phyloP scores from a whole-genome alignment of 2,113 vertebrate genomes.

The Nannobrachium achirus region DNA sequence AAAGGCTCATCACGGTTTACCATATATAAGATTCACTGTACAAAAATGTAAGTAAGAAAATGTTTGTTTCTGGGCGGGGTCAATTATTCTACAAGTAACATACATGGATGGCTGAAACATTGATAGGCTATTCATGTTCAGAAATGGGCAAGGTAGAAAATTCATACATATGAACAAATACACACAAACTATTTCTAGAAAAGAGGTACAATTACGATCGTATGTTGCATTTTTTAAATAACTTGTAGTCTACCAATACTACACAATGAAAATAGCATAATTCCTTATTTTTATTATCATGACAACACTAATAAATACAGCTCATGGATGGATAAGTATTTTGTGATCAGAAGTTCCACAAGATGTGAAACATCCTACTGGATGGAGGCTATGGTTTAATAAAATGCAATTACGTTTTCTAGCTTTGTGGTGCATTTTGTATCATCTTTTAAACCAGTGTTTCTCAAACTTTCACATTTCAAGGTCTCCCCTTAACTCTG shows the following conservation, averaged over 20 bases:
- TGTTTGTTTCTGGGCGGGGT: background rate
- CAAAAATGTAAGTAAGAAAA: background rate
- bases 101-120: slow-evolving; percentile 9
- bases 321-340: background rate
- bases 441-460: background rate
- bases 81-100: background rate
- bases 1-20: too few species aligned
- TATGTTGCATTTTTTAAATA: slow-evolving; percentile 16
- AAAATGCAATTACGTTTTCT: background rate
- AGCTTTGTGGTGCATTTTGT: background rate
- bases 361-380: slow-evolving; percentile 6
- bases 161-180: slow-evolving; percentile 10
- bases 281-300: slow-evolving; percentile 15
- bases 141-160: background rate
- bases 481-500: too few species aligned
- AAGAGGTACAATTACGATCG: slow-evolving; percentile 2
- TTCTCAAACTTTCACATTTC: too few species aligned
- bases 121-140: background rate
- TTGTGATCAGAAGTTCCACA: background rate
- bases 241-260: slow-evolving; percentile 14
- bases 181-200: slow-evolving; percentile 2
- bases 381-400: background rate
- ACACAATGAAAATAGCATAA: slow-evolving; percentile 3
- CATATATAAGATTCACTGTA: background rate
- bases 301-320: slow-evolving; percentile 10